These are phyloP conservation scores for Orthonychiurus folsomi DNA, from an alignment of 2,888 invertebrate species.

Conservation along the genomic window DNA sequence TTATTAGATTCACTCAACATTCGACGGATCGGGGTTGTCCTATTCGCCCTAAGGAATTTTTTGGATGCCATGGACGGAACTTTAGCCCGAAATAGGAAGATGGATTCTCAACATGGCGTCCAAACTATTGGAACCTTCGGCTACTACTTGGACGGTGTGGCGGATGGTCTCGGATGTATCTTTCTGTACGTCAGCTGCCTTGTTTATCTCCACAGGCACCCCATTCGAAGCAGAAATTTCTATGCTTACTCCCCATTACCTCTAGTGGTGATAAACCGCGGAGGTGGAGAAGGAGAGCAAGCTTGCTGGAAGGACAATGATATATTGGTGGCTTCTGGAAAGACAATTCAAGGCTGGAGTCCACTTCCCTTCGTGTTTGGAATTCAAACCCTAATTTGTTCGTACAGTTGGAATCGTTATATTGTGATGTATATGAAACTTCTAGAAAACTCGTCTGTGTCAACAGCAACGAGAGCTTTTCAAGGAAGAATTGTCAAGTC, in stretches of 20 bases:
- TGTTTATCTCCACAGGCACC: constrained; percentile 58
- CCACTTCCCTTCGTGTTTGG: constrained; percentile 39
- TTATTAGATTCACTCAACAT: constrained; percentile 59
- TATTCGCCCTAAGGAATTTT: constrained; percentile 73
- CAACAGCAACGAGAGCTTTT: constrained; percentile 46
- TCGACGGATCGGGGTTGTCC: constrained; percentile 61
- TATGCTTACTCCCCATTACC: constrained; percentile 11
- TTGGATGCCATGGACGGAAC: constrained; percentile 79
- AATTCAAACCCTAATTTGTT: constrained; percentile 60
- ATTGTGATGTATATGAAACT: constrained; percentile 70
- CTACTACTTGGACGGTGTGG: constrained; percentile 68
- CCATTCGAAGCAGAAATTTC: constrained; percentile 59
- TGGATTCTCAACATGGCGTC: constrained; percentile 35
- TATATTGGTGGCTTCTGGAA: not conserved
- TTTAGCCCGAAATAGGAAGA: constrained; percentile 56
- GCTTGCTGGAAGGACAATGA: not conserved
- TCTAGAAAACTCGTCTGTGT: constrained; percentile 52
- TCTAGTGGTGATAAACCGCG: not conserved
- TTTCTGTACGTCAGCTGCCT: constrained; percentile 62
- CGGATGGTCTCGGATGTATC: constrained; percentile 63
- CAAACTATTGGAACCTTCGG: constrained; percentile 46
- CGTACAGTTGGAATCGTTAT: constrained; percentile 74
- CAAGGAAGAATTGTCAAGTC: constrained; percentile 54
- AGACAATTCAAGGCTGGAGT: not conserved
- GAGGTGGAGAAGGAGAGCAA: not conserved